Base-by-base conservation (phyloP, 2,797 vertebrate genomes). In the Cyprinella venusta region DNA sequence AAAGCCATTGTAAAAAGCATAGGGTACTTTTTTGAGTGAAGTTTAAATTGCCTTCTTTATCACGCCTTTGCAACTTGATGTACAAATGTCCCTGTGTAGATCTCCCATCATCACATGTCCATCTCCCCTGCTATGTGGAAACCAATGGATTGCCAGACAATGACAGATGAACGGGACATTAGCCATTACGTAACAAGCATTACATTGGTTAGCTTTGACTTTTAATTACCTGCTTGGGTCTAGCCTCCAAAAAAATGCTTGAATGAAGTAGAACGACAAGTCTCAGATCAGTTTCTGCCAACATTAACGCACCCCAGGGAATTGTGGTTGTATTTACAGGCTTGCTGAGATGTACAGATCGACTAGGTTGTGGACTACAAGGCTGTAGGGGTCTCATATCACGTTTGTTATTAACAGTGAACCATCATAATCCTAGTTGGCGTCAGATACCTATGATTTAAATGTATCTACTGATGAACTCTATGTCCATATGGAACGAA, bases 111-210 rank as follows among this genome's bases (percentile, higher is more conserved):
- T 67, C 78, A 81, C 63, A 68, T 76, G 21, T 76, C 24, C 15
- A 82, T 69, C 33, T 71, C 18, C 40, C 45, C 52, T 24, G 26
- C 70, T 83, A 38, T 81, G 50, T 81, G 56, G 56, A 68, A 56
- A 63, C 61, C 56, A 45, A 52, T 77, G 61, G 67, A 52, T 56
- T 68, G 33, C 45, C 45, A 77, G 72, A 81, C 54, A 61, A 63
- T 16, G 26, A 64, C 79, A 84, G 42, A 87, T 82, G 18, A 68
- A 18, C 5, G 18, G 42, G 45, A 69, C 63, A 48, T 72, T 82
- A 64, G 38, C 54, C 40, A 69, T 88, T 85, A 81, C 40, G 33
- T 79, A 83, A 86, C 38, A 30, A 70, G 74, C 81, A 71, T 79
- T 86, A 75, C 38, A 71, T 83, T 83, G 38, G 50, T 59, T 19